Evolutionary conservation across 2,797 vertebrate species (phyloP).

Genomic region (Protonibea diacanthus): DNA sequence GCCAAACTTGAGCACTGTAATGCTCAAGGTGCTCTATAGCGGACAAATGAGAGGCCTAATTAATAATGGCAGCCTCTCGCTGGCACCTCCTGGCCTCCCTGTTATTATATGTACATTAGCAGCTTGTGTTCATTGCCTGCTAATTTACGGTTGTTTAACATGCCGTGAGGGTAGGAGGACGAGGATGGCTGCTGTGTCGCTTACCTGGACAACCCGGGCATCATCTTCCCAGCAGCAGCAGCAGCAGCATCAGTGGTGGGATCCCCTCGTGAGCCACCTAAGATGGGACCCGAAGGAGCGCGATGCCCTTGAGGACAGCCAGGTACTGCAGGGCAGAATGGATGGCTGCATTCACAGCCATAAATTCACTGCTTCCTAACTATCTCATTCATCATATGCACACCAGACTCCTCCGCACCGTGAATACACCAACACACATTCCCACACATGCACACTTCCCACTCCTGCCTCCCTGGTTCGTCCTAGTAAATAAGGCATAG

Average conservation of each 20-base stretch:
- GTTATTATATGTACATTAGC: slow-evolving; percentile 79
- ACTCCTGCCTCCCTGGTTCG: slow-evolving; percentile 47
- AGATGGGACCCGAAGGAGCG: slow-evolving; percentile 57
- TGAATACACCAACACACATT: slow-evolving; percentile 51
- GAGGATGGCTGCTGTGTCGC: neutral
- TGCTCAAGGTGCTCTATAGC: slow-evolving; percentile 77
- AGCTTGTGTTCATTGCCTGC: slow-evolving; percentile 72
- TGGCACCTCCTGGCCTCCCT: slow-evolving; percentile 66
- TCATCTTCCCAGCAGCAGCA: neutral
- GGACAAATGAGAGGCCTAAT: slow-evolving; percentile 74
- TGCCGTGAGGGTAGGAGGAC: slow-evolving; percentile 3
- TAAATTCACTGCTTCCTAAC: slow-evolving; percentile 87
- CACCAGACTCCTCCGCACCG: slow-evolving; percentile 63
- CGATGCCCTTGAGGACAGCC: slow-evolving; percentile 81
- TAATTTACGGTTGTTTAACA: slow-evolving; percentile 74
- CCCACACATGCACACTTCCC: slow-evolving; percentile 35
- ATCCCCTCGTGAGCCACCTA: slow-evolving; percentile 49
- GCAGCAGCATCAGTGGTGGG: slow-evolving; percentile 29
- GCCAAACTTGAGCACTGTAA: slow-evolving; percentile 45
- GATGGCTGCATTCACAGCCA: slow-evolving; percentile 82
- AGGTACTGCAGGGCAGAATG: slow-evolving; percentile 72
- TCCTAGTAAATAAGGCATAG: slow-evolving; percentile 73
- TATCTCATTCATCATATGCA: slow-evolving; percentile 90
- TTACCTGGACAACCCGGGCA: slow-evolving; percentile 46
- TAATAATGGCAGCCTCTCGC: slow-evolving; percentile 67